A percentile compares a stretch with the other conserved stretches of the same genome.
These are phyloP conservation scores for Marcusenius ussheri DNA, from an alignment of 2,113 vertebrate species.

Conservation along the genomic window DNA sequence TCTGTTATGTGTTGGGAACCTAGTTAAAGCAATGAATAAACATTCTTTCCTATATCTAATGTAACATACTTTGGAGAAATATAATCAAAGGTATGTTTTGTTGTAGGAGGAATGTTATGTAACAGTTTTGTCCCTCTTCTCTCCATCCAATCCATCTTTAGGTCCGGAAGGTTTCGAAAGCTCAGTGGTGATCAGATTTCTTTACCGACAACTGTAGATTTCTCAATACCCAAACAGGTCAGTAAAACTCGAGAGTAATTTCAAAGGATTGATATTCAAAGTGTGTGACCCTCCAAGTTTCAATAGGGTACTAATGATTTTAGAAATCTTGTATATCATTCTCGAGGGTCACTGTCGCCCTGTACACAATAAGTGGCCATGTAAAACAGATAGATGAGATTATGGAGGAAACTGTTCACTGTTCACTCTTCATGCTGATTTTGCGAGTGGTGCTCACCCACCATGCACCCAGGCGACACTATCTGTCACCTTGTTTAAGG, in stretches of 20 bases:
- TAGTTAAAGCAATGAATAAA: not conserved
- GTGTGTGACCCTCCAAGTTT: not conserved
- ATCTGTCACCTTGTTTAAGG: not conserved
- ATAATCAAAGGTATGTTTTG: not conserved
- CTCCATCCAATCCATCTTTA: slow-evolving; percentile 34
- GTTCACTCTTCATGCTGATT: not conserved
- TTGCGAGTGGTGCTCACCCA: not conserved
- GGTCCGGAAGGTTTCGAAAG: slow-evolving; percentile 89
- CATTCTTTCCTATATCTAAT: not conserved
- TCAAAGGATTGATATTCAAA: not conserved
- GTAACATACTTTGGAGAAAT: not conserved
- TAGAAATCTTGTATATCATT: not conserved
- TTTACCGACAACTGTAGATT: slow-evolving; percentile 92
- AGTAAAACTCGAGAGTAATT: slow-evolving; percentile 12
- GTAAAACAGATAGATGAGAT: not conserved
- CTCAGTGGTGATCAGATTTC: slow-evolving; percentile 97
- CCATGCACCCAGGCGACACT: not conserved
- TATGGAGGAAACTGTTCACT: not conserved
- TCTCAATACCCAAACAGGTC: slow-evolving; percentile 89
- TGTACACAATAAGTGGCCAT: not conserved
- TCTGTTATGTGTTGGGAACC: not conserved
- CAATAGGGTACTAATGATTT: not conserved
- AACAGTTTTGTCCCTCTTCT: not conserved
- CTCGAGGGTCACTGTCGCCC: not conserved
- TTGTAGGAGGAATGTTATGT: not conserved